Base-by-base conservation (phyloP, 2,113 vertebrate genomes). In the Brachyhypopomus gauderio region DNA sequence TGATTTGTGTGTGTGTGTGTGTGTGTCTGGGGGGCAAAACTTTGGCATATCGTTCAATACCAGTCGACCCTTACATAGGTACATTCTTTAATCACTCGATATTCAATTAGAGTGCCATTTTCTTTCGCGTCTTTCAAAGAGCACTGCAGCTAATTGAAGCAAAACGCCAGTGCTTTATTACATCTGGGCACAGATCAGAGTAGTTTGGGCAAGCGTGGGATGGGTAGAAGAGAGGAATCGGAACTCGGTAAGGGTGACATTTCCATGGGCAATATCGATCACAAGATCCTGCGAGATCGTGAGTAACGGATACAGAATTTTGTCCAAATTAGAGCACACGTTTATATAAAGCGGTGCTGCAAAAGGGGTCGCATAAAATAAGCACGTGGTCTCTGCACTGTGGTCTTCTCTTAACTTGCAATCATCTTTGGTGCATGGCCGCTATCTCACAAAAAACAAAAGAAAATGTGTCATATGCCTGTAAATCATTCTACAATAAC, bases 61-160 rank as follows among this genome's bases (percentile, higher is more conserved):
- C 52, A 74, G 82, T 82, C 60, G 30, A 56, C 77, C 27, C 59
- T 77, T 77, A 52, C 36, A 71, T 52, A 2, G 27, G 11, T 25
- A 83, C 74, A 72, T 75, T 23, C 70, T 84, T 78, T 78, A 86
- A 84, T 84, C 84, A 83, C 72, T 84, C 59, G 8, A 82, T 86
- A 87, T 87, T 75, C 66, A 56, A 87, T 87, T 87, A 73, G 70
- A 81, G 78, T 74, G 80, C 25, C 80, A 86, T 86, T 83, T 83
- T 52, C 77, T 52, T 83, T 83, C 41, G 30, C 60, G 79, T 52
- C 82, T 85, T 83, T 75, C 19, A 83, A 83, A 78, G 85, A 83
- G 70, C 83, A 77, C 38, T n/a, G 52, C 16, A 22, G 17, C 67
- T 83, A 84, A 88, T 85, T 81, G 83, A 81, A 85, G 66, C 60